Evolutionary conservation across 2,797 vertebrate genomes (phyloP).

Genomic region (Melopsittacus undulatus): DNA sequence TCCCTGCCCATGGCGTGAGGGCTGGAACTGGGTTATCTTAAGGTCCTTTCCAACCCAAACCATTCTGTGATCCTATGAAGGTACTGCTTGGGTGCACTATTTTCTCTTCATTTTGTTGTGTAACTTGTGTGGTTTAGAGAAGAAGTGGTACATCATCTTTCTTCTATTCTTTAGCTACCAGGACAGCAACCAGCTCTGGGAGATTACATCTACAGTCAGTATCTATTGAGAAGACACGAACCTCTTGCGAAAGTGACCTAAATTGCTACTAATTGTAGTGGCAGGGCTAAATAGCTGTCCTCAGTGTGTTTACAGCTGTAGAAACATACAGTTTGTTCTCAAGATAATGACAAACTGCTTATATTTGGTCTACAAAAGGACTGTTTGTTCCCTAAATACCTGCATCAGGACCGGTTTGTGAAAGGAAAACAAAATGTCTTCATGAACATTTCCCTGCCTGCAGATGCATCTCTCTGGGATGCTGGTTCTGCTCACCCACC

Average conservation of each 20-base stretch:
- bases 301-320: slow-evolving; percentile 67
- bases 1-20: neutral
- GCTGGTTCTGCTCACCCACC: neutral
- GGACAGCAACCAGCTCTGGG: neutral
- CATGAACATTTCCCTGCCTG: neutral
- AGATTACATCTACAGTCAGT: neutral
- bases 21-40: neutral
- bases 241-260: slow-evolving; percentile 57
- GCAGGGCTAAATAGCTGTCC: slow-evolving; percentile 41
- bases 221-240: neutral
- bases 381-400: slow-evolving; percentile 67
- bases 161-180: neutral
- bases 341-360: slow-evolving; percentile 74
- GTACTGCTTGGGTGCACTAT: neutral
- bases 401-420: neutral
- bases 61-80: neutral
- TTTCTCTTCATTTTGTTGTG: neutral
- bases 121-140: neutral
- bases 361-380: slow-evolving; percentile 77
- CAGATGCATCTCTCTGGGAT: neutral
- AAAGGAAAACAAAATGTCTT: slow-evolving; percentile 12
- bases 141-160: neutral
- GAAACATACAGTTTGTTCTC: slow-evolving; percentile 77
- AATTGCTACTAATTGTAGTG: slow-evolving; percentile 71
- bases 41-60: neutral